Conservation (phyloP, 2,888 invertebrate genomes). For the Diogma glabrata region DNA sequence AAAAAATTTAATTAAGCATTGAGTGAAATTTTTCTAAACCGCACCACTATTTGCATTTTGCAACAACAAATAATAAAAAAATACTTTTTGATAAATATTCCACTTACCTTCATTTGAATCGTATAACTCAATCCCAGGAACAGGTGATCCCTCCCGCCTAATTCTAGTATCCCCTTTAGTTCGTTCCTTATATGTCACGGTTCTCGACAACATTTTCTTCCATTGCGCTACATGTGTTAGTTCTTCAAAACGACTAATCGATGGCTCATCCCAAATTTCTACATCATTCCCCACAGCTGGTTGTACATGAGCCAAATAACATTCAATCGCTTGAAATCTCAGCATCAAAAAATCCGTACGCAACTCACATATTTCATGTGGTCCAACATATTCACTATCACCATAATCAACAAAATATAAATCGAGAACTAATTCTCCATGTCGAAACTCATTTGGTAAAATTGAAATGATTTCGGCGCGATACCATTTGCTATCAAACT, state of each 20-base stretch:
- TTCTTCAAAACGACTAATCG: constrained; percentile 56
- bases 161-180: constrained; percentile 28
- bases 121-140: constrained; percentile 66
- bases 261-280: constrained; percentile 49
- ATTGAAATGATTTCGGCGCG: constrained; percentile 48
- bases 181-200: constrained; percentile 57
- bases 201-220: constrained; percentile 65
- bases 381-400: constrained; percentile 58
- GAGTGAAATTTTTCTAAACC: too few species aligned
- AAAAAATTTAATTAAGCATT: too few species aligned
- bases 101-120: constrained; percentile 49
- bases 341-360: constrained; percentile 49
- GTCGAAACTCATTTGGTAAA: constrained; percentile 47
- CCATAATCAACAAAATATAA: constrained; percentile 84
- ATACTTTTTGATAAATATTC: too few species aligned
- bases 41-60: too few species aligned
- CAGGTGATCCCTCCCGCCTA: constrained; percentile 52
- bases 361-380: constrained; percentile 56
- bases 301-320: constrained; percentile 63
- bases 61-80: too few species aligned
- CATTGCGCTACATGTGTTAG: constrained; percentile 65
- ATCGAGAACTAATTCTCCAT: constrained; percentile 48
- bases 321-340: constrained; percentile 70
- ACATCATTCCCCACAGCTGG: constrained; percentile 38
- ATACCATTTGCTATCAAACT: constrained; percentile 76